Evolutionary conservation across 37 sponge, comb jelly and placozoan genomes (phyloP).

Genomic region (Mnemiopsis leidyi): DNA sequence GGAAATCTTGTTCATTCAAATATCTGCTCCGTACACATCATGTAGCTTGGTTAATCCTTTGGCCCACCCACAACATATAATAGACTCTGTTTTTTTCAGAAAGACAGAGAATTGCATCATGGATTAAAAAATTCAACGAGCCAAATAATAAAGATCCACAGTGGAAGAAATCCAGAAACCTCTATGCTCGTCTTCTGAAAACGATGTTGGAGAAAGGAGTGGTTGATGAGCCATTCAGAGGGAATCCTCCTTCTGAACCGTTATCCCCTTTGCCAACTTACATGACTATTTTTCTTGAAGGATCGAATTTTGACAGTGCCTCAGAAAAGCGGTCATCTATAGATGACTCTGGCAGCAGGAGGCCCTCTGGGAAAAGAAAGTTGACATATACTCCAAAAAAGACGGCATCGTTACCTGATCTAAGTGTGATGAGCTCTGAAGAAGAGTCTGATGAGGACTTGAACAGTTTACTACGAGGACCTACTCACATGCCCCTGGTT

Average conservation of each 20-base stretch:
- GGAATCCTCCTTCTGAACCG: not conserved
- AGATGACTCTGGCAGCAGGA: not conserved
- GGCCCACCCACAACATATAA: not conserved
- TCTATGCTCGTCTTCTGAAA: not conserved
- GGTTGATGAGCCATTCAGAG: not conserved
- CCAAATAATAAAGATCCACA: not conserved
- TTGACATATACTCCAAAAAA: not conserved
- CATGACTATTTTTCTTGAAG: not conserved
- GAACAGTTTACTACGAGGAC: not conserved
- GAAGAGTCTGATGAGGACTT: constrained; percentile 32
- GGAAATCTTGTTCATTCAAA: no score
- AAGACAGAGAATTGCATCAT: not conserved
- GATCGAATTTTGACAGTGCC: not conserved
- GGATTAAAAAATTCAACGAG: not conserved
- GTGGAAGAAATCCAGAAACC: not conserved
- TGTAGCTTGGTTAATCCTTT: not conserved
- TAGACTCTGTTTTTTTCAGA: constrained; percentile 10
- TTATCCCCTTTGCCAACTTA: not conserved
- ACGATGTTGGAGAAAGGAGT: not conserved
- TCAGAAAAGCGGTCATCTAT: not conserved
- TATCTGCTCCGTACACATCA: no score
- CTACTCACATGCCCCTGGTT: not conserved
- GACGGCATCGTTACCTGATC: constrained; percentile 13
- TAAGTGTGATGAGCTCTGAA: not conserved
- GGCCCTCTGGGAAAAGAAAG: not conserved